phyloP scores from a whole-genome alignment of 2,113 vertebrate genomes.

The Brachyhypopomus occidentalis region DNA sequence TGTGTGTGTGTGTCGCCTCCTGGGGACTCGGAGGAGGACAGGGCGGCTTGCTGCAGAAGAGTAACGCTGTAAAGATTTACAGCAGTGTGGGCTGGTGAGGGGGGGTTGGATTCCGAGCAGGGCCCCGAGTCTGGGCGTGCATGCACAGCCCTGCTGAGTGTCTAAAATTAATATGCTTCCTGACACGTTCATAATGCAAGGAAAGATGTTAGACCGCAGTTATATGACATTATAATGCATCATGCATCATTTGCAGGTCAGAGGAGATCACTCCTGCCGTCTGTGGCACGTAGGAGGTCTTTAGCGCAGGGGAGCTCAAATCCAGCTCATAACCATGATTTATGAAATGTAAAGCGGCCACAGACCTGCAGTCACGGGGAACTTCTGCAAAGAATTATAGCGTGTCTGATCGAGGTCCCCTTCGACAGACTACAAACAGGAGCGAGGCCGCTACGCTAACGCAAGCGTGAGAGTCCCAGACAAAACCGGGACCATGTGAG shows the following conservation, averaged over 20 bases:
- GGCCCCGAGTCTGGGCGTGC: constrained; percentile 6
- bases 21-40: constrained; percentile 8
- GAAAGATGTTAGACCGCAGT: neutral
- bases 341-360: too few relatives aligned
- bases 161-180: constrained; percentile 9
- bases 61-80: constrained; percentile 42
- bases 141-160: neutral
- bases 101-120: constrained; percentile 26
- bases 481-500: too few relatives aligned
- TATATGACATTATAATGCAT: neutral
- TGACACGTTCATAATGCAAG: constrained; percentile 8
- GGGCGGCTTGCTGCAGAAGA: constrained; percentile 14
- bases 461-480: too few relatives aligned
- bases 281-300: neutral
- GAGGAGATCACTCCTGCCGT: neutral
- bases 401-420: too few relatives aligned
- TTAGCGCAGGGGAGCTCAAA: too few relatives aligned
- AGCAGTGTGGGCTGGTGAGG: neutral
- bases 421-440: too few relatives aligned
- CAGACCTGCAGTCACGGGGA: too few relatives aligned
- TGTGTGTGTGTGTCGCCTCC: neutral
- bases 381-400: too few relatives aligned
- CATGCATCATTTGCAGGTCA: too few relatives aligned
- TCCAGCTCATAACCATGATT: too few relatives aligned
- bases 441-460: too few relatives aligned